Evolutionary conservation across 2,797 vertebrate genomes (phyloP).

Genomic region (Phoxinus dragarum): DNA sequence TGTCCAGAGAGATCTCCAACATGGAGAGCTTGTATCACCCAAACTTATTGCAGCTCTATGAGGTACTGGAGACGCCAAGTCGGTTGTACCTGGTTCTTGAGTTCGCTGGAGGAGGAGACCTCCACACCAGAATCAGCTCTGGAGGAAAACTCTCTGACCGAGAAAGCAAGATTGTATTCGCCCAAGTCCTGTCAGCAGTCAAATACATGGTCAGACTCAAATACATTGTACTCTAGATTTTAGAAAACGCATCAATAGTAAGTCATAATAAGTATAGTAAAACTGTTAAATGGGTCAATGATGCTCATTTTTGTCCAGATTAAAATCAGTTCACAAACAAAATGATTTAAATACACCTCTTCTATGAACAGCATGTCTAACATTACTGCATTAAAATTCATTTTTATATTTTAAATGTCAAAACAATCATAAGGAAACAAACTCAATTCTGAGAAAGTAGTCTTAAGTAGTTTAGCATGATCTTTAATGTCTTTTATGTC

Average conservation of each 20-base stretch:
- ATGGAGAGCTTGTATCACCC: constrained; percentile 93
- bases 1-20: constrained; percentile 89
- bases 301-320: background rate
- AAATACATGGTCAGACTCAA: constrained; percentile 89
- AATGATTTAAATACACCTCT: background rate
- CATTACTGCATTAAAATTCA: background rate
- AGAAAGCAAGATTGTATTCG: constrained; percentile 87
- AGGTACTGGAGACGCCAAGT: constrained; percentile 91
- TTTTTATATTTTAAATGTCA: background rate
- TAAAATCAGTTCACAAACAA: background rate
- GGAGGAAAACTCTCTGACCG: constrained; percentile 86
- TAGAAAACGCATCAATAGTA: background rate
- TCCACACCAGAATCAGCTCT: constrained; percentile 85
- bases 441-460: background rate
- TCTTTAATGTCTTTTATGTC: background rate
- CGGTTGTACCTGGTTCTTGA: constrained; percentile 93
- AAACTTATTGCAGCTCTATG: constrained; percentile 91
- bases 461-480: background rate
- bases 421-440: background rate
- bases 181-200: constrained; percentile 92
- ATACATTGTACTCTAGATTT: background rate
- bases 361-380: background rate
- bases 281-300: background rate
- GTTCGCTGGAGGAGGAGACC: constrained; percentile 92
- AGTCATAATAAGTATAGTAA: background rate